Percentiles rank a stretch among this genome's conserved stretches.
These are phyloP conservation scores for Lomographa bimaculata DNA, from an alignment of 2,888 invertebrate genomes.

Conservation along the genomic window DNA sequence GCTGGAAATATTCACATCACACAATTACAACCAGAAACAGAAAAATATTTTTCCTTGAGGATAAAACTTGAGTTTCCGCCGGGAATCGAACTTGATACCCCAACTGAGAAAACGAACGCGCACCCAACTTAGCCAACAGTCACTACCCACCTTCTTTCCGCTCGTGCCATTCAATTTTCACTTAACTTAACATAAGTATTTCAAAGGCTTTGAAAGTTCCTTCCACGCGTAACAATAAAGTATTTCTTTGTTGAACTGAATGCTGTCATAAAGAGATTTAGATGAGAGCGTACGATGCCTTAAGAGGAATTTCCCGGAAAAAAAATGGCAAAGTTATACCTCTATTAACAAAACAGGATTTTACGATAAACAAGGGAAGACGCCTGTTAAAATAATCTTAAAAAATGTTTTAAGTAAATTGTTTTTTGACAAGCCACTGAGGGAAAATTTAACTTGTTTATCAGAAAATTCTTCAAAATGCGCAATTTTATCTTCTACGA, in stretches of 20 bases:
- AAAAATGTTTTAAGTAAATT: conserved; percentile 10
- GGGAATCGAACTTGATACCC: too few relatives aligned
- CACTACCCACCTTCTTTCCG: neutral
- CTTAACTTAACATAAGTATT: conserved; percentile 32
- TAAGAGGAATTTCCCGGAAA: conserved; percentile 3
- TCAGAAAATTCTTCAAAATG: neutral
- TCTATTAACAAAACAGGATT: conserved; percentile 7
- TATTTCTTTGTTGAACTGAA: conserved; percentile 40
- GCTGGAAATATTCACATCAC: too few relatives aligned
- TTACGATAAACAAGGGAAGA: conserved; percentile 5
- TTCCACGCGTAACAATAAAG: conserved; percentile 39
- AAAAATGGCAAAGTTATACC: neutral
- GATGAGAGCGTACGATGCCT: conserved; percentile 17
- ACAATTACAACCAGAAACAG: too few relatives aligned
- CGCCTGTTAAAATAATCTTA: conserved; percentile 9
- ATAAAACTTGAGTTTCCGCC: too few relatives aligned
- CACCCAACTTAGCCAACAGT: too few relatives aligned
- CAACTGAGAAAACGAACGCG: too few relatives aligned
- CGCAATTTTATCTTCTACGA: neutral
- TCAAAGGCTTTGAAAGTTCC: conserved; percentile 40
- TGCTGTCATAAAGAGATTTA: conserved; percentile 29
- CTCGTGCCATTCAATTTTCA: conserved; percentile 22
- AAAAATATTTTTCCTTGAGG: too few relatives aligned
- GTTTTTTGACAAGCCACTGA: too few relatives aligned
- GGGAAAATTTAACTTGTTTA: conserved; percentile 3